Conservation (phyloP, 2,888 invertebrate genomes). For the Sialis fuliginosa region DNA sequence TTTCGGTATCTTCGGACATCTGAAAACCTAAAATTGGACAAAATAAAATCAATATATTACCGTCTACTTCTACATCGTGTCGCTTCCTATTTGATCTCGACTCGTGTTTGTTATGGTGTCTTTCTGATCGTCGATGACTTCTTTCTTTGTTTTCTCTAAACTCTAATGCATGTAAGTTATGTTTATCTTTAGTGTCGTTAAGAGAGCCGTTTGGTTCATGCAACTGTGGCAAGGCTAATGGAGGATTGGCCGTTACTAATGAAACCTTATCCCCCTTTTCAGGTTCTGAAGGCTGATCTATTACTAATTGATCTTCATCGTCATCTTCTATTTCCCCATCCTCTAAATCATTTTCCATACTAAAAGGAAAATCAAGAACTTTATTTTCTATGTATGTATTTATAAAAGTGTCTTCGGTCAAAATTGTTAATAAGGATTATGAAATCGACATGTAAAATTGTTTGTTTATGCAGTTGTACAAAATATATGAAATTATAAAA, state of each 20-base stretch:
- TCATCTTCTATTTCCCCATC: constrained; percentile 73
- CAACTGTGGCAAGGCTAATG: constrained; percentile 16
- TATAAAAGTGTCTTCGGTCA: too few relatives aligned
- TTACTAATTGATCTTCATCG: constrained; percentile 32
- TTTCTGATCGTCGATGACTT: background rate
- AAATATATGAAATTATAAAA: too few relatives aligned
- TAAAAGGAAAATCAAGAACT: background rate
- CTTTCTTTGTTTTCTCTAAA: too few relatives aligned
- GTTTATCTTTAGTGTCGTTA: constrained; percentile 18
- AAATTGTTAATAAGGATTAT: background rate
- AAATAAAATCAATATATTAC: background rate
- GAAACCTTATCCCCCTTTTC: constrained; percentile 12
- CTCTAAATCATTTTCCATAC: constrained; percentile 48
- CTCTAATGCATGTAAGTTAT: too few relatives aligned
- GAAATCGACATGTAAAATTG: background rate
- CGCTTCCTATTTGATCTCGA: constrained; percentile 11
- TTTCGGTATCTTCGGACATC: too few relatives aligned
- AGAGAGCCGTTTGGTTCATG: constrained; percentile 17
- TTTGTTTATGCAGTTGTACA: too few relatives aligned
- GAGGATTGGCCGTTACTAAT: constrained; percentile 6
- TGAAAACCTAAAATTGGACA: too few relatives aligned
- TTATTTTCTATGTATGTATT: background rate
- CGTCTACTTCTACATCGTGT: constrained; percentile 22
- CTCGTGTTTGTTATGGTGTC: constrained; percentile 1
- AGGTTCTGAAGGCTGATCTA: constrained; percentile 28